Evolutionary conservation across 2,113 vertebrate genomes (phyloP).

Genomic region (Lagenorhynchus albirostris): DNA sequence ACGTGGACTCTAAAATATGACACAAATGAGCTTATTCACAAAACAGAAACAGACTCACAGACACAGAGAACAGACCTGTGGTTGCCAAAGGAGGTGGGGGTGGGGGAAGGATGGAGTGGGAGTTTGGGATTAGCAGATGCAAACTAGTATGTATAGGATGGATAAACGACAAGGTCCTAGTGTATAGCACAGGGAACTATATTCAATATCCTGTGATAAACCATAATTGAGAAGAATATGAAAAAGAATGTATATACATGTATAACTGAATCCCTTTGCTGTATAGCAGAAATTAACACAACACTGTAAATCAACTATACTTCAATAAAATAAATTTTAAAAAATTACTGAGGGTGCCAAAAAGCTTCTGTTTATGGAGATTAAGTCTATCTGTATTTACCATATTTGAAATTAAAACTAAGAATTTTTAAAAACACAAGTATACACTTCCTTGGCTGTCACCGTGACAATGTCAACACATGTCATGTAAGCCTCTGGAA

Average conservation of each 20-base stretch:
- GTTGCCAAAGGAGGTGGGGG: background rate
- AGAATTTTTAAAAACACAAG: background rate
- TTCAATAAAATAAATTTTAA: background rate
- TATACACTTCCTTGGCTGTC: background rate
- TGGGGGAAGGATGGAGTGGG: background rate
- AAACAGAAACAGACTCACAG: background rate
- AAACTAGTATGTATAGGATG: background rate
- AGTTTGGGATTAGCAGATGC: background rate
- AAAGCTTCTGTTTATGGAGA: background rate
- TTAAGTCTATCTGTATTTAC: background rate
- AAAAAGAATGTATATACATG: background rate
- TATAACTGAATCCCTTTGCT: background rate
- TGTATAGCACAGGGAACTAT: background rate
- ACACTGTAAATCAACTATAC: background rate
- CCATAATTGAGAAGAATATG: background rate
- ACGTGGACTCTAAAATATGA: accelerated
- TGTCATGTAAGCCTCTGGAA: background rate
- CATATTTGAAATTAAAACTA: background rate
- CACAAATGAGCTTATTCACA: background rate
- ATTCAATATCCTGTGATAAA: background rate
- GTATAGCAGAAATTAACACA: background rate
- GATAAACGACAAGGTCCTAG: background rate
- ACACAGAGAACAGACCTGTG: background rate
- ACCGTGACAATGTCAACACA: background rate
- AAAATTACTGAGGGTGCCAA: background rate